Evolutionary conservation across 2,113 vertebrate species (phyloP), one percentile per base, ranked within the genome.

Genomic region (Dipodomys merriami): DNA sequence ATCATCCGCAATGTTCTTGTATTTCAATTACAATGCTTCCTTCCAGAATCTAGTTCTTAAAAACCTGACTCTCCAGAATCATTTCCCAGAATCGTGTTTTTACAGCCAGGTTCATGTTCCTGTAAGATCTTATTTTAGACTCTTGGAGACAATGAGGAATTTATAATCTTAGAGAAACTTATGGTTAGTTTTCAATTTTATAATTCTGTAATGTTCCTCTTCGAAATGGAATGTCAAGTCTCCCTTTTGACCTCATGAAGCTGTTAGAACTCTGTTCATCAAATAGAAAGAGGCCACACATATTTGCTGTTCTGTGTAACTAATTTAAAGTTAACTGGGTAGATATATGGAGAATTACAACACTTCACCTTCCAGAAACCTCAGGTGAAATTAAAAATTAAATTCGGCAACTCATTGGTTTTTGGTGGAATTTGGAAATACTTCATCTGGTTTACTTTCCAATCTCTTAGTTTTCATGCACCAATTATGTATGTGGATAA

Each of bases 81-180:
- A 39, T 25, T 95, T 95, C 49, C 74, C 73, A 44, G 67, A 93
- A 93, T 10, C 18, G 88, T 23, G 19, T 53, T 84, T 82, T 33
- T 89, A 71, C 29, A 87, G 65, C 23, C 27, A 88, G 80, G 80
- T 57, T 93, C 25, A 30, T 68, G 76, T 64, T 90, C 78, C 71
- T 74, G 7, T 64, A 85, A 89, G n/a, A 74, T 76, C 64, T 39
- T 94, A 57, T 64, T 96, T 91, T 94, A 69, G 87, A 33, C 30
- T 18, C 53, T 68, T 91, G 73, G 65, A 87, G 67, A 60, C 73
- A 67, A 76, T 76, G n/a, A 88, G 60, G 81, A 82, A 74, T 71
- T 30, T 83, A 67, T 86, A 69, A 82, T 86, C 30, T 87, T 67
- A 10, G 62, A 93, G 49, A 78, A 78, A 71, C 69, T 25, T 67